Evolutionary conservation across 2,888 invertebrate species (phyloP), one percentile per base, ranked within the genome.

Genomic region (Neoaliturus tenellus): DNA sequence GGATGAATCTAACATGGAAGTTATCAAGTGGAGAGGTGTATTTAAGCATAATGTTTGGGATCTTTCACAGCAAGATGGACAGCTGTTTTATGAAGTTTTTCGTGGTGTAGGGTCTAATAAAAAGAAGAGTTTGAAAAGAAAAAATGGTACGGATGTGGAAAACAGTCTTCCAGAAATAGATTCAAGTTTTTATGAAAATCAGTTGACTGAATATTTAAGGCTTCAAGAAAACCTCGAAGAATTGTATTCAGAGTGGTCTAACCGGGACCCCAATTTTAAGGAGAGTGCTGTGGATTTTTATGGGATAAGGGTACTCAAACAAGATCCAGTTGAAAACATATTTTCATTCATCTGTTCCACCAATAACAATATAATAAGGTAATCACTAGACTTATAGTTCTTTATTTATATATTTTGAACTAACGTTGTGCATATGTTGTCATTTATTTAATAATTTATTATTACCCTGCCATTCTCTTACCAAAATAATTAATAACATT

Each of bases 331-430:
- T 0, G 99, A 99, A 90, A 98, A 97, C 91, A 91, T 99, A 14
- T 96, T 99, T 89, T 95, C 97, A 14, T 99, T 99, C 90, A 98
- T 99, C 88, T 99, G 99, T 90, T 99, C 98, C 82, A 97, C 98
- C 85, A 99, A 99, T 90, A 99, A 99, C 91, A 95, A 99, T 89
- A 98, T 99, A 87, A 92, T 94, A 86, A 94, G 96, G 97, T 96
- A 91, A 88, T n/a, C n/a, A n/a, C n/a, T n/a, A n/a, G n/a, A n/a
- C n/a, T n/a, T n/a, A n/a, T n/a, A n/a, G n/a, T n/a, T n/a, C n/a
- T n/a, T n/a, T n/a, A n/a, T n/a, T n/a, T n/a, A n/a, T n/a, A n/a
- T n/a, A n/a, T n/a, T n/a, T n/a, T n/a, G n/a, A n/a, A n/a, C n/a
- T n/a, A n/a, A n/a, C n/a, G n/a, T n/a, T n/a, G n/a, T n/a, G n/a